Conservation (phyloP, 2,888 invertebrate species). For the Bibio marci region DNA sequence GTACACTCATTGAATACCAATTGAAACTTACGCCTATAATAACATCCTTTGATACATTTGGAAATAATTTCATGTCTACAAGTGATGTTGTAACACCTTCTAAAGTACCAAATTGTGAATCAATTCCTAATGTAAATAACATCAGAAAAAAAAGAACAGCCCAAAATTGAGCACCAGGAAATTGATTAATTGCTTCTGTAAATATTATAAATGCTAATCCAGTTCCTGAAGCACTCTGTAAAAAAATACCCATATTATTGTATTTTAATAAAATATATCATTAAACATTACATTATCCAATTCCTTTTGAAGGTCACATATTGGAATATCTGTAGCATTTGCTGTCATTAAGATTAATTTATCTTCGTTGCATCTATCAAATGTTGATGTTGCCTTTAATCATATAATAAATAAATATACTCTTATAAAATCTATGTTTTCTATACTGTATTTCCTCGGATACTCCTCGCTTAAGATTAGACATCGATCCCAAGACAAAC, state of each 20-base stretch:
- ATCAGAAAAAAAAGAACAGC: conserved; percentile 90
- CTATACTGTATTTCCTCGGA: no score
- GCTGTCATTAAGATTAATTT: conserved; percentile 35
- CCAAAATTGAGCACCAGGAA: conserved; percentile 93
- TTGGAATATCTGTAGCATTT: conserved; percentile 46
- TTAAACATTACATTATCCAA: conserved; percentile 55
- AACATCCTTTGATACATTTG: conserved; percentile 76
- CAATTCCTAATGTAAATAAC: conserved; percentile 91
- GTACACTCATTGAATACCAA: background rate
- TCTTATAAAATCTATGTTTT: no score
- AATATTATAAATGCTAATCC: conserved; percentile 94
- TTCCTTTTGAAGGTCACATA: conserved; percentile 71
- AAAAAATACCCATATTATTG: conserved; percentile 12
- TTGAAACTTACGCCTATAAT: conserved; percentile 45
- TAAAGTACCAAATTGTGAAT: conserved; percentile 89
- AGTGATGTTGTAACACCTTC: conserved; percentile 93
- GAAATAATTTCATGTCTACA: conserved; percentile 87
- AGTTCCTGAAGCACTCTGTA: conserved; percentile 88
- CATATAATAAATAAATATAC: background rate
- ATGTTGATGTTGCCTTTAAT: conserved; percentile 23
- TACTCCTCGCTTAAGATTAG: no score
- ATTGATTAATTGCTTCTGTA: conserved; percentile 95
- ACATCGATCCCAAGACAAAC: no score
- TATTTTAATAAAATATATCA: conserved; percentile 6
- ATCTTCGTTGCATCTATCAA: conserved; percentile 25